A percentile compares a stretch with the other conserved stretches of the same genome.
These are phyloP conservation scores for Anseranas semipalmata DNA, from an alignment of 2,113 vertebrate species.

Conservation along the genomic window DNA sequence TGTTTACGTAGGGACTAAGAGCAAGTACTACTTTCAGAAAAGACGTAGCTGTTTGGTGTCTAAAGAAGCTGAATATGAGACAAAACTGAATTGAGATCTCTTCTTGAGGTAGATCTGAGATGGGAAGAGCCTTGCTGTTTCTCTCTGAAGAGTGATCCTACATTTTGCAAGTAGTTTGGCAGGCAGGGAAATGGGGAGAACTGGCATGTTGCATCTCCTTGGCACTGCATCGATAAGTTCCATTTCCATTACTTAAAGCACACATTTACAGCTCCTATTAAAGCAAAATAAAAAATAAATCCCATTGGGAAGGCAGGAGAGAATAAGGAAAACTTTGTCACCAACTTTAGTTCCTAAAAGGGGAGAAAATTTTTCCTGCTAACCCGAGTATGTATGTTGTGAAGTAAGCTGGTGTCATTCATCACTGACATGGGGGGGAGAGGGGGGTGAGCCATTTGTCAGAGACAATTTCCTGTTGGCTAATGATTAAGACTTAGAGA, in stretches of 20 bases:
- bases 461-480: neutral
- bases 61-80: neutral
- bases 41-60: neutral
- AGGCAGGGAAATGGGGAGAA: neutral
- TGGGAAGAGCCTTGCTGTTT: neutral
- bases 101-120: neutral
- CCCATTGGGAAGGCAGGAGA: neutral
- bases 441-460: neutral
- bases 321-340: neutral
- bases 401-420: neutral
- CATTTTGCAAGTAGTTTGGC: neutral
- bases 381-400: too few species aligned
- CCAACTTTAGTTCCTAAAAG: neutral
- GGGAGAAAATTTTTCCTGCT: neutral
- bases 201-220: neutral
- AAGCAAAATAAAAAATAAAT: neutral
- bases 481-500: neutral
- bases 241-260: neutral
- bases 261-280: neutral
- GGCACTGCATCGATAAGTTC: neutral
- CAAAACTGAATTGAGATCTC: neutral
- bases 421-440: neutral
- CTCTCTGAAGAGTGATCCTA: neutral
- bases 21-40: neutral
- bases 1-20: neutral